Conservation (phyloP, 2,888 invertebrate genomes). For the Arctia plantaginis region DNA sequence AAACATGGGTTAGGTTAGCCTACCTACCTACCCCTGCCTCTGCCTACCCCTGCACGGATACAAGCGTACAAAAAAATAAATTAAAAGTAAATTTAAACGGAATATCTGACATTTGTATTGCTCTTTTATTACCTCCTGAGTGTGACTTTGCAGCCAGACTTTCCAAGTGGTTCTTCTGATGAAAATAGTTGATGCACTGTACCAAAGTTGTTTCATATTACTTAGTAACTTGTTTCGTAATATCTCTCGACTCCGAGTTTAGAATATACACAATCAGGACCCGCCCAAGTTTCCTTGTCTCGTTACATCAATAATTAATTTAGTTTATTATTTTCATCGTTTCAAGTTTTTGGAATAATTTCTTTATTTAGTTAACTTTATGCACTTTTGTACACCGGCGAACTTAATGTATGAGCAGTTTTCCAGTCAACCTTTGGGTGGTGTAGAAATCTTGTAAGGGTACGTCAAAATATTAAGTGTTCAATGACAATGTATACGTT, state of each 20-base stretch:
- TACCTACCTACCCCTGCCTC: too few relatives aligned
- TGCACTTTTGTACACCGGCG: too few relatives aligned
- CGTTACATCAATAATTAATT: neutral
- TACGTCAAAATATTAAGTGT: too few relatives aligned
- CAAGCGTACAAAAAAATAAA: neutral
- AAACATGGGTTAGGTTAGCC: too few relatives aligned
- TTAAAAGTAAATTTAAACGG: neutral
- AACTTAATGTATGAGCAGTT: too few relatives aligned
- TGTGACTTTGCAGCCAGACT: conserved; percentile 4
- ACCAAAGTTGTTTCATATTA: conserved; percentile 20
- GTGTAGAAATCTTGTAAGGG: too few relatives aligned
- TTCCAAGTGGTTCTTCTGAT: conserved; percentile 16
- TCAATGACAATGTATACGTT: too few relatives aligned
- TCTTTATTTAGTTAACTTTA: too few relatives aligned
- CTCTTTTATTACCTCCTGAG: neutral
- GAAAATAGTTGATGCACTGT: conserved; percentile 20
- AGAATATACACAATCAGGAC: conserved; percentile 8
- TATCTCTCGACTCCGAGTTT: conserved; percentile 9
- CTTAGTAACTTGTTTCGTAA: conserved; percentile 21
- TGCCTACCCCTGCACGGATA: neutral
- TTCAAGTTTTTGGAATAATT: neutral
- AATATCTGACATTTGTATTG: conserved; percentile 1
- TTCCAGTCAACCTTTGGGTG: too few relatives aligned
- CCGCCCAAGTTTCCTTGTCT: conserved; percentile 1
- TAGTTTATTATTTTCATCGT: neutral